phyloP scores from a whole-genome alignment of 2,797 vertebrate species.

The Phoeniculus purpureus region DNA sequence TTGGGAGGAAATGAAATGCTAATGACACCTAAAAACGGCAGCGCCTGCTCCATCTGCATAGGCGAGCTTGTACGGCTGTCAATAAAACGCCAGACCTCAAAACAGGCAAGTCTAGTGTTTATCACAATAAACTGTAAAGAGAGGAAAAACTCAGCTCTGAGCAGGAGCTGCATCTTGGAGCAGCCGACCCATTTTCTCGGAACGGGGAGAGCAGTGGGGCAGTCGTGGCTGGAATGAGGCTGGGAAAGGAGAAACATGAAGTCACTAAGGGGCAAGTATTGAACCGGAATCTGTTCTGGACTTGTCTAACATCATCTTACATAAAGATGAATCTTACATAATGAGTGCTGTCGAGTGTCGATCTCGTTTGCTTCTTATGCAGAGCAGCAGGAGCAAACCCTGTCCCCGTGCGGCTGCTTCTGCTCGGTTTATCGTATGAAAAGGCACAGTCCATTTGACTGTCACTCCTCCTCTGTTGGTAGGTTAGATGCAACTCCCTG shows the following conservation, averaged over 20 bases:
- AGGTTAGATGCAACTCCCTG: not conserved
- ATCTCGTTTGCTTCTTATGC: not conserved
- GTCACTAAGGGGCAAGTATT: not conserved
- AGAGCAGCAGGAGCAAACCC: not conserved
- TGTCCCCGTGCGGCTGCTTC: not conserved
- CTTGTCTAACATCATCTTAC: not conserved
- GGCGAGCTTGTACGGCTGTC: constrained; percentile 21
- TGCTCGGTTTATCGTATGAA: not conserved
- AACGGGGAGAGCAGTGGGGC: not conserved
- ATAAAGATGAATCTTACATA: not conserved
- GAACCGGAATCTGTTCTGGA: not conserved
- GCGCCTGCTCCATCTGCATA: constrained; percentile 2
- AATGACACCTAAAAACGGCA: constrained; percentile 56
- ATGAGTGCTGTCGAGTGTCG: not conserved
- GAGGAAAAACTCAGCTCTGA: not conserved
- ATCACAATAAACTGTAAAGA: not conserved
- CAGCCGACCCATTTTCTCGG: not conserved
- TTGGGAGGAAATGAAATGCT: constrained; percentile 57
- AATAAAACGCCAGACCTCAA: constrained; percentile 17
- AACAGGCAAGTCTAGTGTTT: not conserved
- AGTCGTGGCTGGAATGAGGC: not conserved
- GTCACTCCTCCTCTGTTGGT: not conserved
- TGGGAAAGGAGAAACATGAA: not conserved
- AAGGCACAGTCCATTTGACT: not conserved
- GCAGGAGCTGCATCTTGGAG: not conserved